Evolutionary conservation across 2,797 vertebrate genomes (phyloP).

Genomic region (Phoxinus dragarum): DNA sequence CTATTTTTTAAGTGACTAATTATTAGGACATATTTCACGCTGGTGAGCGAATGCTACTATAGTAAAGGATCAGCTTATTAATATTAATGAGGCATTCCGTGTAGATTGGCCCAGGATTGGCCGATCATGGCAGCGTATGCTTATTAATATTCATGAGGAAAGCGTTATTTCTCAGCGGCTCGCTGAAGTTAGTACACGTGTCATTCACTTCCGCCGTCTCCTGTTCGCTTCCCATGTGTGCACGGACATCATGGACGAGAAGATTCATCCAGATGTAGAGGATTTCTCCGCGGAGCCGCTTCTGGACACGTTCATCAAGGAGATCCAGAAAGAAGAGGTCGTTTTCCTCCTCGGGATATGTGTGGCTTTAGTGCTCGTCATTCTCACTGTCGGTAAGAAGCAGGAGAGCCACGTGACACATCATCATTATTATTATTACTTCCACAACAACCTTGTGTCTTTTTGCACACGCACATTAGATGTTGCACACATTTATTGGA

Average conservation of each 20-base stretch:
- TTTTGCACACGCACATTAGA: not conserved
- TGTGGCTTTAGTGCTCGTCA: conserved; percentile 79
- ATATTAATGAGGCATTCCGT: too few species aligned
- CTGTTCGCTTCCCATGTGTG: conserved; percentile 53
- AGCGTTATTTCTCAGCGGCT: too few species aligned
- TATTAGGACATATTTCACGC: too few species aligned
- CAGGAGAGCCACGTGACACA: not conserved
- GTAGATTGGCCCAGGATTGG: too few species aligned
- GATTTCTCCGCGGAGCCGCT: conserved; percentile 73
- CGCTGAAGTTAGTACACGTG: conserved; percentile 41
- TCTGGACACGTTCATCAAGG: conserved; percentile 76
- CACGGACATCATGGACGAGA: conserved; percentile 57
- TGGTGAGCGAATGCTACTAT: too few species aligned
- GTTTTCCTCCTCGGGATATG: conserved; percentile 77
- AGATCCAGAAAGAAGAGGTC: conserved; percentile 78
- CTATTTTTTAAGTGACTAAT: too few species aligned
- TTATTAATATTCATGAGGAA: too few species aligned
- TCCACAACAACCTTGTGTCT: not conserved
- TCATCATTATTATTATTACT: not conserved
- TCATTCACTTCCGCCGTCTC: conserved; percentile 21
- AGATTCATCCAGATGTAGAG: conserved; percentile 58
- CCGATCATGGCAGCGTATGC: too few species aligned
- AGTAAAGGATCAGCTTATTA: too few species aligned
- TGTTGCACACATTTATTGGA: not conserved
- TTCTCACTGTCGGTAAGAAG: conserved; percentile 83